Base-by-base conservation (phyloP, 2,797 vertebrate species). In the Myotis myotis region DNA sequence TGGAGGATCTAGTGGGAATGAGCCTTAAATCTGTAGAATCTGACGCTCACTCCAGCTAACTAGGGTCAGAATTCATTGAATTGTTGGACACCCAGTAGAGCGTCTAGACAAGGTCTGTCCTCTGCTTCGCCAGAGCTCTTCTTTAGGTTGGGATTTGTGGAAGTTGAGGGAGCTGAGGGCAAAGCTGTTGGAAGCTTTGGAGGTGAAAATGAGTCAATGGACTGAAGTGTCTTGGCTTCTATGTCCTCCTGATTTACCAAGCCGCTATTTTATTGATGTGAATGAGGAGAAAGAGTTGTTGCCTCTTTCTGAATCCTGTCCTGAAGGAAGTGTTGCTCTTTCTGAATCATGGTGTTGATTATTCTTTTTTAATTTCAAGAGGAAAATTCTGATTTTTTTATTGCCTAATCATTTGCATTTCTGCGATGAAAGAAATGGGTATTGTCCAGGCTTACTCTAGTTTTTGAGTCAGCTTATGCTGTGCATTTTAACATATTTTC, bases 331-430 rank as follows among this genome's bases (percentile, higher is more conserved):
- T 17, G 8, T 70, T 60, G 2, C 36, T 33, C 9, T 66, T 92
- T 91, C 82, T 17, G 10, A 93, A 64, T 76, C 80, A 49, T 38
- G 4, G 8, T 41, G 5, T 87, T 44, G 51, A 11, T 71, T 49
- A 3, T 41, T 57, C 89, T 64, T 33, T 60, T 72, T 23, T 62
- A 47, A 85, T 87, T 92, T 93, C 66, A 44, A 28, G 41, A 68
- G 44, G 33, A 87, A 64, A 85, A 41, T 62, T 78, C 20, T 93
- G 71, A 62, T 41, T 57, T 88, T 82, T 36, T 71, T 53, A 76
- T 95, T 76, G 25, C 70, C 22, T 44, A 15, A 75, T 93, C 20
- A 55, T 74, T 95, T 85, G 19, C 41, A 85, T 92, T 93, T 83
- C 55, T n/a, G 8, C 3, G 5, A 36, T 87, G 86, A 78, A 89